Evolutionary conservation across 2,113 vertebrate genomes (phyloP).

Genomic region (Trochalopteron elliotii): DNA sequence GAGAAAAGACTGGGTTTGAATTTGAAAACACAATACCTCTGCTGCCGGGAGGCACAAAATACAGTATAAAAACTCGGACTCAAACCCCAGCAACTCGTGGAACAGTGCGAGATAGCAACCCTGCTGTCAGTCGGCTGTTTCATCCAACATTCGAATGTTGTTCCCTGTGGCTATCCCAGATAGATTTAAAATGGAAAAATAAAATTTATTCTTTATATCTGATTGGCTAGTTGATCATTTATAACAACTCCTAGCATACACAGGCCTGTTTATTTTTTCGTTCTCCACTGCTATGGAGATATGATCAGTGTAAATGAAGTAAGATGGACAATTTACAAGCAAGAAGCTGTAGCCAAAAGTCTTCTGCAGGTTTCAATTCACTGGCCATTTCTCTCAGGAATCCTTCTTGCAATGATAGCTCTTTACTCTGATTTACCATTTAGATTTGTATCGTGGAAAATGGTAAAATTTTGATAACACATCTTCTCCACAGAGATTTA

Average conservation of each 20-base stretch:
- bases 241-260: conserved; percentile 2
- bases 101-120: too few species aligned
- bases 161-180: too few species aligned
- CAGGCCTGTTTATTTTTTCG: background rate
- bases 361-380: background rate
- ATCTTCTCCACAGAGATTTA: background rate
- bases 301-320: conserved; percentile 48
- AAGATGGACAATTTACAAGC: conserved; percentile 22
- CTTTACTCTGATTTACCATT: background rate
- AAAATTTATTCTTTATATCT: too few species aligned
- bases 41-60: too few species aligned
- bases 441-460: background rate
- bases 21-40: too few species aligned
- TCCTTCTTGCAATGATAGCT: background rate
- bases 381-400: background rate
- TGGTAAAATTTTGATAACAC: background rate
- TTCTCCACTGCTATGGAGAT: conserved; percentile 6
- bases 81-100: too few species aligned
- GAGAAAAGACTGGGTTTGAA: too few species aligned
- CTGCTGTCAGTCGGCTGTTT: too few species aligned
- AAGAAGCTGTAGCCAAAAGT: background rate
- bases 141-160: too few species aligned
- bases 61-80: too few species aligned
- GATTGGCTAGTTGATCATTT: too few species aligned
- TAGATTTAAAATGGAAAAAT: too few species aligned